Base-by-base conservation (phyloP, 2,888 invertebrate genomes). In the Latrodectus elegans region DNA sequence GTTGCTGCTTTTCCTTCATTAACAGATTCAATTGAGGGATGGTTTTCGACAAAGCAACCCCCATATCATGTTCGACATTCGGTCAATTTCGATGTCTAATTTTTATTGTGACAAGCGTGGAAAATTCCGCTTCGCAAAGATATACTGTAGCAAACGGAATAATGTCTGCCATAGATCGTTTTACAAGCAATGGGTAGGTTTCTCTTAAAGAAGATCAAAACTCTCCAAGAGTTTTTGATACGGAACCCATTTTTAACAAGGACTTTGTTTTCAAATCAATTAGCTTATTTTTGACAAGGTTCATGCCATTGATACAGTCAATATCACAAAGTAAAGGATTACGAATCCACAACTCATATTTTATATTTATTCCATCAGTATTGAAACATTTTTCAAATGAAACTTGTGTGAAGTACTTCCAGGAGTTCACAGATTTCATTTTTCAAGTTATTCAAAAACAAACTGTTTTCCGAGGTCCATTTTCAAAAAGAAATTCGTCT, bases 81-180 rank as follows among this genome's bases (percentile, higher is more conserved):
- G 74, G 81, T 82, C 74, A 68, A 82, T 82, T 82, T 82, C 74
- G 81, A 82, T 82, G 81, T 82, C 74, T 82, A 74, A 74, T 82
- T 82, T 82, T 82, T 82, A 82, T 74, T 82, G 81, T 74, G 74
- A 82, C 81, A 74, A 82, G 81, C 74, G 81, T 82, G 68, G 81
- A 82, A 82, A 67, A 82, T 82, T 68, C 81, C 68, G 74, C 74
- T 82, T 82, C 81, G 74, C 81, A 82, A 74, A 74, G 74, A 82
- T 82, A 82, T 82, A 74, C 74, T 74, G 81, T 82, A 74, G 81
- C 81, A 82, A 82, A 82, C 74, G 81, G 81, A 82, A 82, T 82
- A 82, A 82, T 82, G 81, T 68, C 74, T 82, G 81, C 81, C 81
- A 82, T 82, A 82, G 81, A 74, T 82, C 81, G 81, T 74, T 74